phyloP scores from a whole-genome alignment of 2,888 invertebrate species.

The Pseudoips prasinana region DNA sequence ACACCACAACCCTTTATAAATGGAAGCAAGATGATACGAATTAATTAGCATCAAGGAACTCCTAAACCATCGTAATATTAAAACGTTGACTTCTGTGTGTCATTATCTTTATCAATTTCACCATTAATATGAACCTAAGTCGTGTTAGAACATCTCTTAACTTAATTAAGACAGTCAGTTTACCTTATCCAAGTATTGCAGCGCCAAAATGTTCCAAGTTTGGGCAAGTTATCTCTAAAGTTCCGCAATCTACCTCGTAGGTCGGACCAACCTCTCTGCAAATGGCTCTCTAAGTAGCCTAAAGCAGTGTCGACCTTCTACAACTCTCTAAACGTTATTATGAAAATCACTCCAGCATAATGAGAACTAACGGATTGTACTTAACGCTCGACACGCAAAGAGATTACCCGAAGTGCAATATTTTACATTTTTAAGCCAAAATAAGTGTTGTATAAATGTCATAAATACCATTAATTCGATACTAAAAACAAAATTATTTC shows the following conservation, averaged over 20 bases:
- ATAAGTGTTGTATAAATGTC: too few relatives aligned
- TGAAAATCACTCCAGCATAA: constrained; percentile 61
- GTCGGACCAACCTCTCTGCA: constrained; percentile 71
- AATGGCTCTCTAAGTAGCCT: constrained; percentile 74
- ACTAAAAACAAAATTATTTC: too few relatives aligned
- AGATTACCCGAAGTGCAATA: constrained; percentile 29
- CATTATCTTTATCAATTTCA: constrained; percentile 42
- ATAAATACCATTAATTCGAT: too few relatives aligned
- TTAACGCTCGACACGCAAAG: constrained; percentile 25
- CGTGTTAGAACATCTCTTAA: constrained; percentile 58
- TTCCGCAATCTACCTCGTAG: constrained; percentile 75
- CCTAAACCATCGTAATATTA: background rate
- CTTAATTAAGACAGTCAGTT: constrained; percentile 74
- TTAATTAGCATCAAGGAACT: constrained; percentile 3
- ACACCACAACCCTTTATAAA: constrained; percentile 5
- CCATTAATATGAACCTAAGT: constrained; percentile 50
- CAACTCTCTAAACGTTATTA: constrained; percentile 57
- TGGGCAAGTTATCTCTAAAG: constrained; percentile 73
- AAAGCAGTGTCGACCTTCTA: constrained; percentile 56
- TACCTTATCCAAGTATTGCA: constrained; percentile 77
- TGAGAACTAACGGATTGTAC: constrained; percentile 44
- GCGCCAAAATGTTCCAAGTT: constrained; percentile 78
- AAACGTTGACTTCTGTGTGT: constrained; percentile 16
- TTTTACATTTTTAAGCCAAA: too few relatives aligned
- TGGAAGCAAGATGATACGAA: constrained; percentile 14